These are phyloP conservation scores for Prolemur simus DNA, from an alignment of 2,113 vertebrate genomes.

Conservation along the genomic window DNA sequence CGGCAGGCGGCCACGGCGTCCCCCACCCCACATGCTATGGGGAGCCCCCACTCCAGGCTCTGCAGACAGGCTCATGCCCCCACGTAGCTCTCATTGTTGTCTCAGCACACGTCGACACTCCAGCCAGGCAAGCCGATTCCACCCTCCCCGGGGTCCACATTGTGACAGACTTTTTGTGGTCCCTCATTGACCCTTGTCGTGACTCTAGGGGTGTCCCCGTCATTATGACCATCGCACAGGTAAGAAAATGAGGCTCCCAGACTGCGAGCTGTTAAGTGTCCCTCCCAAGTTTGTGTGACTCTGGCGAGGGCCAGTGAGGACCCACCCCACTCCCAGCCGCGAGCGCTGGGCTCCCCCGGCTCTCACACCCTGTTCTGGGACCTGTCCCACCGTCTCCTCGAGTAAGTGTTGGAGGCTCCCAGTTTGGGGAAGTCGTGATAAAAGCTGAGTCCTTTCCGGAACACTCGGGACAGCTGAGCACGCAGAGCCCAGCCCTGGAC, in stretches of 20 bases:
- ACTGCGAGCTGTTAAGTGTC: accelerated
- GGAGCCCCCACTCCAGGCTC: no score
- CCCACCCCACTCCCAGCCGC: no score
- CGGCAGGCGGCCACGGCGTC: no score
- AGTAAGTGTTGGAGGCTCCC: accelerated
- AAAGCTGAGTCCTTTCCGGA: accelerated
- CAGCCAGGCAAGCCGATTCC: accelerated
- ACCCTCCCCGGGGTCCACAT: not conserved
- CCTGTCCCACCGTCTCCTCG: accelerated
- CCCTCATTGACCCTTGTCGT: not conserved
- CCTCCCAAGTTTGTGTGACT: accelerated
- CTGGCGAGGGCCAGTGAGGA: accelerated
- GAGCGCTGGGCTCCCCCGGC: no score
- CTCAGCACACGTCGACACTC: not conserved
- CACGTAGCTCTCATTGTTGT: no score
- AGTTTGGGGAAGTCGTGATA: accelerated
- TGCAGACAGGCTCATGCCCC: no score
- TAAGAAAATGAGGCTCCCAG: not conserved
- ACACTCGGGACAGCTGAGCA: accelerated
- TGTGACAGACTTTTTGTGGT: accelerated
- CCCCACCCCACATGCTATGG: no score
- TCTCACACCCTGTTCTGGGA: accelerated
- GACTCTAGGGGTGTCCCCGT: accelerated
- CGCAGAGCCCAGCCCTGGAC: accelerated
- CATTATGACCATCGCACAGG: accelerated